phyloP scores from a whole-genome alignment of 2,113 vertebrate genomes.

The Oncorhynchus nerka region DNA sequence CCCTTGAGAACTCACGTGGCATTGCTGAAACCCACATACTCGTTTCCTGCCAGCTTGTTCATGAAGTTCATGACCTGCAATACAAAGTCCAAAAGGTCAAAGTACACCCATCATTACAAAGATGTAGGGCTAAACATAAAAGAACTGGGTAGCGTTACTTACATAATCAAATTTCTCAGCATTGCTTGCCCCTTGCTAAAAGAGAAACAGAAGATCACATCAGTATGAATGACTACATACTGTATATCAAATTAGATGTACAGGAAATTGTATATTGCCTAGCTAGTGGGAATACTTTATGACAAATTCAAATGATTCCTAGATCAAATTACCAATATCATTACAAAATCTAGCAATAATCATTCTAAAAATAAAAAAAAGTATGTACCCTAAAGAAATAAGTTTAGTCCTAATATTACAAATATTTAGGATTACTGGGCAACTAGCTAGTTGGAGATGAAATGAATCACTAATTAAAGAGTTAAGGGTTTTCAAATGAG shows the following conservation, averaged over 20 bases:
- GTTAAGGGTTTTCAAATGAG: slow-evolving; percentile 6
- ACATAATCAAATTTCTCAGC: slow-evolving; percentile 98
- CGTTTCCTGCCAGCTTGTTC: slow-evolving; percentile 98
- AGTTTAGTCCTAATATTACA: slow-evolving; percentile 34
- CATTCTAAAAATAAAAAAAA: neutral
- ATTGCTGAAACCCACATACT: slow-evolving; percentile 98
- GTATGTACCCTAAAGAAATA: slow-evolving; percentile 21
- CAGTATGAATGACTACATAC: neutral
- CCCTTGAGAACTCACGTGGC: slow-evolving; percentile 87
- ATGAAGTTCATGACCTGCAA: slow-evolving; percentile 95
- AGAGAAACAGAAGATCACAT: slow-evolving; percentile 62
- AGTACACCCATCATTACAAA: neutral
- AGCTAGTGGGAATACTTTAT: neutral
- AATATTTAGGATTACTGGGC: slow-evolving; percentile 54
- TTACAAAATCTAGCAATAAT: slow-evolving; percentile 7
- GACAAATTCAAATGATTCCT: neutral
- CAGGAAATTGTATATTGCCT: no score
- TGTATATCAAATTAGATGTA: neutral
- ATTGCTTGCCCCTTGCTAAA: slow-evolving; percentile 95
- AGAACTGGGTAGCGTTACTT: slow-evolving; percentile 68
- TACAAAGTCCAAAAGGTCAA: neutral
- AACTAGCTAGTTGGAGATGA: slow-evolving; percentile 50
- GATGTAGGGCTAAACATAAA: neutral
- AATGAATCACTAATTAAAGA: slow-evolving; percentile 41
- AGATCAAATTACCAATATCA: neutral